Conservation (phyloP, 2,888 invertebrate species). For the Parasteatoda lunata region DNA sequence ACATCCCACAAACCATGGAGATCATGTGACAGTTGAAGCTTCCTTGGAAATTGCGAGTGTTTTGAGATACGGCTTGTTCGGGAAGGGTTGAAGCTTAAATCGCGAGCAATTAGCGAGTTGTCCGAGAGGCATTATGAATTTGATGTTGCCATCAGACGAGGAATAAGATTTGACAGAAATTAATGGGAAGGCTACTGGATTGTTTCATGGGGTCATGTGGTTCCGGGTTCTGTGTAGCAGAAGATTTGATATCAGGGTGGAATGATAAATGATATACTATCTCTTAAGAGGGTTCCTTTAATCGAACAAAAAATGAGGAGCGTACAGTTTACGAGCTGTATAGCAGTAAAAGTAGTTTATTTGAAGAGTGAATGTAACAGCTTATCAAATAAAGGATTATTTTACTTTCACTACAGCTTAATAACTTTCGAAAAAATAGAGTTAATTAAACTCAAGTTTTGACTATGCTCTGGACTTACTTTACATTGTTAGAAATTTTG, state of each 20-base stretch:
- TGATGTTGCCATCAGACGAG: neutral
- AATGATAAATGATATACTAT: neutral
- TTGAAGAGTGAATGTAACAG: no score
- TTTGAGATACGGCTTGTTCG: constrained; percentile 23
- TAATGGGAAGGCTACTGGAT: constrained; percentile 26
- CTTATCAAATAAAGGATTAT: no score
- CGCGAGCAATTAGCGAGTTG: constrained; percentile 44
- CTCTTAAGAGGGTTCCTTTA: neutral
- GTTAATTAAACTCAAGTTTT: no score
- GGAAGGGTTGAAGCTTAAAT: constrained; percentile 35
- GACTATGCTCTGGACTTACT: no score
- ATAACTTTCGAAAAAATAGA: no score
- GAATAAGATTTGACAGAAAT: constrained; percentile 3
- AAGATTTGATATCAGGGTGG: neutral
- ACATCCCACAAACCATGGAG: constrained; percentile 1
- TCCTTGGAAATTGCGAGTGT: constrained; percentile 12
- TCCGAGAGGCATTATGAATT: constrained; percentile 18
- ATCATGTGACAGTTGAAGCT: constrained; percentile 20
- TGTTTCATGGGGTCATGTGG: neutral
- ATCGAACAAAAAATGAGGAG: no score
- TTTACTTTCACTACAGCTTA: no score
- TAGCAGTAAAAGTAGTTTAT: no score
- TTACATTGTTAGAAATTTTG: no score
- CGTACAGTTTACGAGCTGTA: no score
- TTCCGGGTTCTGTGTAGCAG: neutral